Evolutionary conservation across 2,113 vertebrate genomes (phyloP).

Genomic region (Antennarius striatus): DNA sequence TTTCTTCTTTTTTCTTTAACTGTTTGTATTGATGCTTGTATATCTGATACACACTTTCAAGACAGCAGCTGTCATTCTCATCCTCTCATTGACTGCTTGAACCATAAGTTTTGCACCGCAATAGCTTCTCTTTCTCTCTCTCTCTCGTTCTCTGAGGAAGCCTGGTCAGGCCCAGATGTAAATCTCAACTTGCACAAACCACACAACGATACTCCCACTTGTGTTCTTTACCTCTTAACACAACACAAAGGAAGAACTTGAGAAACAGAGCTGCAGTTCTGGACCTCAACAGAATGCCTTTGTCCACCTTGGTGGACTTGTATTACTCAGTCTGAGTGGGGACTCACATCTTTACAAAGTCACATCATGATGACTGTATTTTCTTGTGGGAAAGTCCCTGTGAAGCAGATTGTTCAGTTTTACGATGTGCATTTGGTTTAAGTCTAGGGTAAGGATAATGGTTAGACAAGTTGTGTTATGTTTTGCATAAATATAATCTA

Average conservation of each 20-base stretch:
- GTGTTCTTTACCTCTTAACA: constrained; percentile 71
- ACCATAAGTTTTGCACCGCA: constrained; percentile 15
- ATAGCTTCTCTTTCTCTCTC: not conserved
- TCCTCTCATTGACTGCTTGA: constrained; percentile 33
- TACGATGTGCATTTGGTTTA: too few species aligned
- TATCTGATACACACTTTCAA: not conserved
- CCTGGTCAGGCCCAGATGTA: constrained; percentile 39
- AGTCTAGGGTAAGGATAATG: too few species aligned
- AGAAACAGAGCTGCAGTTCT: constrained; percentile 46
- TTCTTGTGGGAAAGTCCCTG: too few species aligned
- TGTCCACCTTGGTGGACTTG: constrained; percentile 49
- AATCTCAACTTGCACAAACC: constrained; percentile 69
- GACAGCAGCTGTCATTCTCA: constrained; percentile 11
- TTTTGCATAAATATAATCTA: too few species aligned
- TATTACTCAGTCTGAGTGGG: not conserved
- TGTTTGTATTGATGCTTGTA: not conserved
- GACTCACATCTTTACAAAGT: too few species aligned
- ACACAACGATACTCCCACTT: constrained; percentile 39
- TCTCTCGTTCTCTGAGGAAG: constrained; percentile 19
- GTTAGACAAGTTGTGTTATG: too few species aligned
- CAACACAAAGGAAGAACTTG: constrained; percentile 57
- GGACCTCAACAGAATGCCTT: constrained; percentile 59
- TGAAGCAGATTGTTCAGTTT: too few species aligned
- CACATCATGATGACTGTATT: too few species aligned
- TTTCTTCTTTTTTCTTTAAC: not conserved